A percentile compares a stretch with the other conserved stretches of the same genome.
Conservation (phyloP, 2,797 vertebrate genomes). For the Thunnus albacares region DNA sequence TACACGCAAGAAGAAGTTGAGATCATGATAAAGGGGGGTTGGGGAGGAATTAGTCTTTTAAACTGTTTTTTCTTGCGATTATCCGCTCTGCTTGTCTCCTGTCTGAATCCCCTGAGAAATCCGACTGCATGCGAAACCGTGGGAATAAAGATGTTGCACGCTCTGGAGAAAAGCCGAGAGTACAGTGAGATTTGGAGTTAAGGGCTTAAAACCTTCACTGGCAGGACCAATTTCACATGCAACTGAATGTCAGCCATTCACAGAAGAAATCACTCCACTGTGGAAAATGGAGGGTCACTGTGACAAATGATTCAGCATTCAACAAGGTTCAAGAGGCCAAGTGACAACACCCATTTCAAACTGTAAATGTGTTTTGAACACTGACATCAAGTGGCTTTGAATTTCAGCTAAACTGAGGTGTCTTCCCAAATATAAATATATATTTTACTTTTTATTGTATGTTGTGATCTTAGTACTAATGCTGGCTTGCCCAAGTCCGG, state of each 20-base stretch:
- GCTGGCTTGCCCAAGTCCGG: too few relatives aligned
- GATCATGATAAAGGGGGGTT: constrained; percentile 39
- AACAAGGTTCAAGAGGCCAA: constrained; percentile 5
- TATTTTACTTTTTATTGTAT: not conserved
- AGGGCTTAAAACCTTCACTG: constrained; percentile 53
- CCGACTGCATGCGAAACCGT: constrained; percentile 46
- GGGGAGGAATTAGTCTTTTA: constrained; percentile 55
- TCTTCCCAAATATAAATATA: constrained; percentile 4
- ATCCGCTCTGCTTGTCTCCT: constrained; percentile 66
- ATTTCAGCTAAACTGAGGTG: constrained; percentile 9
- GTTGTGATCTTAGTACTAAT: not conserved
- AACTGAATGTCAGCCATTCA: constrained; percentile 49
- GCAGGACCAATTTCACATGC: constrained; percentile 48
- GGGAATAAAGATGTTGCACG: constrained; percentile 67
- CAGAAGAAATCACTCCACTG: constrained; percentile 7
- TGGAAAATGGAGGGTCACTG: constrained; percentile 9
- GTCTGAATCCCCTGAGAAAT: constrained; percentile 66
- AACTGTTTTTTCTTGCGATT: constrained; percentile 64
- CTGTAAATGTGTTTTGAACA: not conserved
- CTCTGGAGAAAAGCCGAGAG: constrained; percentile 47
- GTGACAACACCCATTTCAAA: not conserved
- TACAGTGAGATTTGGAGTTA: constrained; percentile 62
- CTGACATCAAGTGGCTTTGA: not conserved
- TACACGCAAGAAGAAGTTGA: constrained; percentile 30
- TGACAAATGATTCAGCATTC: constrained; percentile 29